Conservation (phyloP, 2,888 invertebrate species). For the Ophioninae sp. region DNA sequence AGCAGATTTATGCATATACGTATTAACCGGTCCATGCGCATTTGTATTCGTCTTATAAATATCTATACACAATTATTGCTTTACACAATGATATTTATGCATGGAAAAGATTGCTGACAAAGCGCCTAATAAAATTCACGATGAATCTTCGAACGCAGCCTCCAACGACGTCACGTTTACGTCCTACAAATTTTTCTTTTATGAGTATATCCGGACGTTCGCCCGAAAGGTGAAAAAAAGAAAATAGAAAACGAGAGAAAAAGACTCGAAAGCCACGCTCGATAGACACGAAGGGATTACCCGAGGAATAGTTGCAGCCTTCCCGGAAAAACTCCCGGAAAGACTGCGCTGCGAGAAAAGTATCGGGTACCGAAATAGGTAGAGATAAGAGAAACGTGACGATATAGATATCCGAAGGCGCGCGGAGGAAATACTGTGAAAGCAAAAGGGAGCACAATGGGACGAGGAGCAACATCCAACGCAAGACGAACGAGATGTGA, state of each 20-base stretch:
- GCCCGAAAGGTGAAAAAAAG: slow-evolving; percentile 30
- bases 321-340: slow-evolving; percentile 4
- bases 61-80: background rate
- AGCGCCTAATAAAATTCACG: slow-evolving; percentile 10
- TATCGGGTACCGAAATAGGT: slow-evolving; percentile 35
- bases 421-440: slow-evolving; percentile 27
- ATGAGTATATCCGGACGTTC: slow-evolving; percentile 17
- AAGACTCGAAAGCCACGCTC: slow-evolving; percentile 20
- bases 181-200: slow-evolving; percentile 39
- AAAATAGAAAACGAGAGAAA: slow-evolving; percentile 11
- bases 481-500: slow-evolving; percentile 9
- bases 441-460: slow-evolving; percentile 20
- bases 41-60: background rate
- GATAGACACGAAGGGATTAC: slow-evolving; percentile 17
- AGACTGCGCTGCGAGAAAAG: slow-evolving; percentile 17
- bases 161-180: slow-evolving; percentile 2
- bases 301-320: background rate
- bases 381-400: slow-evolving; percentile 24
- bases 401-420: background rate
- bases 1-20: slow-evolving; percentile 12
- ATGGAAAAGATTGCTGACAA: background rate
- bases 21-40: background rate
- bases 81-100: background rate
- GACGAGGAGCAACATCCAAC: slow-evolving; percentile 3
- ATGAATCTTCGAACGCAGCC: slow-evolving; percentile 24